Evolutionary conservation across 2,888 invertebrate genomes (phyloP), one percentile per base, ranked within the genome.

Genomic region (Geotrupes spiniger): DNA sequence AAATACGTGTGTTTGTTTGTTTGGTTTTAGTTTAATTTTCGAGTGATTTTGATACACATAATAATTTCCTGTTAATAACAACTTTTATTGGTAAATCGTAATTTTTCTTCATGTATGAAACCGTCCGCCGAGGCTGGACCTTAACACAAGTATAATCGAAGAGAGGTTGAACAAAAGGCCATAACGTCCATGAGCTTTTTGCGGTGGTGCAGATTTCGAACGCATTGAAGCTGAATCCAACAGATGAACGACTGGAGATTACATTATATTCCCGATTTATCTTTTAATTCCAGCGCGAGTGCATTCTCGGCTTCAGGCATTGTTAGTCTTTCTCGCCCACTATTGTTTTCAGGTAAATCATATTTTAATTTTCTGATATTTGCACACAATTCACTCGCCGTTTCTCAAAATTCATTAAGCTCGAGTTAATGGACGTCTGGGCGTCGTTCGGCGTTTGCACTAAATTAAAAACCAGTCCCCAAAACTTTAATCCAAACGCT

Each of bases 311-410:
- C 62, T 60, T 45, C 56, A 51, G 63, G 63, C 61, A 65, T 66
- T 66, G 64, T 66, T 64, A 61, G 63, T 64, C 65, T 64, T 64
- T 64, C 64, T 65, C 63, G 62, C 61, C 64, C 59, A 56, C 66
- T 55, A 65, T 65, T 66, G 66, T 65, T 66, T 64, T 60, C 60
- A 51, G 56, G 60, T 63, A 64, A 66, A 64, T 66, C 64, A 62
- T 63, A 63, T 63, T 65, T 64, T 64, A 64, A 65, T 65, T 63
- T 63, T 62, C 59, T 60, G 62, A 63, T 63, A 60, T 54, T 52
- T 56, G 56, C 61, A 54, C 54, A 40, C 53, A 47, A n/a, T n/a
- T 27, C 40, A 40, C 15, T 26, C 27, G n/a, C 3, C 21, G 21
- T 21, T 21, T 6, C 21, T 21, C 21, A 5, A 36, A 36, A 36